A percentile compares a stretch with the other conserved stretches of the same genome.
These are phyloP conservation scores for Punctoribates punctum DNA, from an alignment of 2,888 invertebrate genomes.

Conservation along the genomic window DNA sequence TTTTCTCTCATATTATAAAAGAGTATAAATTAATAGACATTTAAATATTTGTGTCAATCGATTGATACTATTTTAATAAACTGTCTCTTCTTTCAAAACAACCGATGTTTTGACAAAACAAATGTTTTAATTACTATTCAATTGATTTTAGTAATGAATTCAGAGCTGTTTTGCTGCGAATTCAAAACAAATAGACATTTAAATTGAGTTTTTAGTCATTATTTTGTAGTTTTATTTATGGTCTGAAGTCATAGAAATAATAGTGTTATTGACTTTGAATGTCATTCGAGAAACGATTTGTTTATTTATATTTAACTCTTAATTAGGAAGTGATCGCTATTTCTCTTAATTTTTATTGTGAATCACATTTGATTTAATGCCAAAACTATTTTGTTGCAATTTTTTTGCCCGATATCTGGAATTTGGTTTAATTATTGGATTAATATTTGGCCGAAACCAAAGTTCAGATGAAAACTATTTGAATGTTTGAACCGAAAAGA, in stretches of 20 bases:
- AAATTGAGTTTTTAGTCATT: not conserved
- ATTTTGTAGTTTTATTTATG: not conserved
- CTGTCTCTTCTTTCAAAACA: no score
- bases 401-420: not conserved
- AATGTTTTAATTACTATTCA: no score
- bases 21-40: no score
- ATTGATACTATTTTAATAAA: no score
- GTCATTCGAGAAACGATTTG: not conserved
- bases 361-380: constrained; percentile 17
- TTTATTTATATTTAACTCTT: constrained; percentile 26
- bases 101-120: no score
- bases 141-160: no score
- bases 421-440: no score
- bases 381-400: not conserved
- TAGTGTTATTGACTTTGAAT: constrained; percentile 31
- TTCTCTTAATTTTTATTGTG: constrained; percentile 11
- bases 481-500: not conserved
- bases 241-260: not conserved
- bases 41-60: no score
- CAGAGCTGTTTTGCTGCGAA: no score
- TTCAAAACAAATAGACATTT: not conserved
- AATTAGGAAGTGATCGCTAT: constrained; percentile 32
- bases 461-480: not conserved
- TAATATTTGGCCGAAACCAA: no score
- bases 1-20: no score